Base-by-base conservation (phyloP, 2,888 invertebrate genomes). In the Mamestra brassicae region DNA sequence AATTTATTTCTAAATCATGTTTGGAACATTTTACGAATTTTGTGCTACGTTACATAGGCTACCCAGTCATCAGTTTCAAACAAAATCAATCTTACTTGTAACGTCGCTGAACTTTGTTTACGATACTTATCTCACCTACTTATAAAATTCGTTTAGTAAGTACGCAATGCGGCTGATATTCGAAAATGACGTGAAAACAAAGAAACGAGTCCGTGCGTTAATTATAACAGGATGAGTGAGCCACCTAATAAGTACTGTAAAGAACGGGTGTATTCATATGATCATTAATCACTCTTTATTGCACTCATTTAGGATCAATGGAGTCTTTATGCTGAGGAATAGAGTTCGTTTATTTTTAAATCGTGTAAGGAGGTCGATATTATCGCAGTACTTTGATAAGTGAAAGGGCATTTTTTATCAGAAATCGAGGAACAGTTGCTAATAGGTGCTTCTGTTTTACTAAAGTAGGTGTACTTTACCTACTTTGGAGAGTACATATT, bases 271-370 rank as follows among this genome's bases (percentile, higher is more conserved):
- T 88, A 92, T 92, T 92, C 89, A 91, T 81, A 85, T 80, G 81
- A 85, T 78, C 90, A 94, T 94, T 91, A 94, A 94, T 94, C 93
- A 94, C 88, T 92, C 87, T 87, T 90, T 90, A 92, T 90, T 93
- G 91, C 91, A 89, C 89, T 93, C 92, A 90, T 93, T 92, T 87
- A 84, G 90, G 91, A 92, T 95, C 93, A 95, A 95, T 92, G 92
- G 87, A 89, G 88, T 87, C 91, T 91, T 92, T 94, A 89, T 94
- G 74, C 81, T 78, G 83, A 87, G 89, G 87, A 90, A 91, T 90
- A 89, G 85, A 87, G 88, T 87, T 86, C 87, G 87, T 92, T 93
- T 94, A 93, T 93, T 92, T 93, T 91, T 89, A 89, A 86, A 80
- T 89, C 83, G 72, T 71, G 80, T 86, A 90, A 90, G 83, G 89